phyloP scores from a whole-genome alignment of 1,140 invertebrate genomes.

The Pteromalus puparum region DNA sequence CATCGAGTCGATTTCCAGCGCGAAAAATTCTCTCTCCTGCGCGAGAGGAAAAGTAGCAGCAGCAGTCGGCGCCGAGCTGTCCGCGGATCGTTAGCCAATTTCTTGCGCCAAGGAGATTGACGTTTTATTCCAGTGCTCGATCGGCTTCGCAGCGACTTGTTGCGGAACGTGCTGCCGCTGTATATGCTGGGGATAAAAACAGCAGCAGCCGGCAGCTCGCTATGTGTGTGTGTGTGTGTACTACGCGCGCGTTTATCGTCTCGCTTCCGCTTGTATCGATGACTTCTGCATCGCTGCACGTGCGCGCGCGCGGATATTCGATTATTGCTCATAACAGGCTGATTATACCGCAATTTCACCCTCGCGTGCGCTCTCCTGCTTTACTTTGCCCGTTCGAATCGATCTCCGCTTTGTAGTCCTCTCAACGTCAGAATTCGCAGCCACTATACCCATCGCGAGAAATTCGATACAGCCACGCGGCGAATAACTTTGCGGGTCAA shows the following conservation, averaged over 20 bases:
- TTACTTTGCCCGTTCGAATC: no score
- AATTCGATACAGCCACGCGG: no score
- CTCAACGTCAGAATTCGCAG: no score
- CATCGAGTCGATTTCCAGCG: not conserved
- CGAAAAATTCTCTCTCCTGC: not conserved
- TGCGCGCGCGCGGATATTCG: not conserved
- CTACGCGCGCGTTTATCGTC: not conserved
- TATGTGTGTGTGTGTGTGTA: not conserved
- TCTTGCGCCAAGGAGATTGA: constrained; percentile 46
- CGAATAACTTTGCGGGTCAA: not conserved
- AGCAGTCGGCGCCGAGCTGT: constrained; percentile 49
- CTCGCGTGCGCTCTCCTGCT: not conserved
- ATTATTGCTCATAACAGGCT: not conserved
- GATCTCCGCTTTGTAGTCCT: no score
- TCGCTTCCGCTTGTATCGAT: not conserved
- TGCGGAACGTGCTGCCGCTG: not conserved
- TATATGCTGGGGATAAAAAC: not conserved
- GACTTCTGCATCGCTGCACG: not conserved
- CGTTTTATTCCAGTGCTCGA: constrained; percentile 34
- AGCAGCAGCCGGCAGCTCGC: not conserved
- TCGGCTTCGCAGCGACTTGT: constrained; percentile 19
- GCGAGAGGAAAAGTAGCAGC: not conserved
- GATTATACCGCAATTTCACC: not conserved
- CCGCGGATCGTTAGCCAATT: constrained; percentile 45
- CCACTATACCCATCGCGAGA: no score